Percentiles rank a stretch among this genome's conserved stretches.
phyloP scores from a whole-genome alignment of 2,113 vertebrate genomes.

The Chionomys nivalis region DNA sequence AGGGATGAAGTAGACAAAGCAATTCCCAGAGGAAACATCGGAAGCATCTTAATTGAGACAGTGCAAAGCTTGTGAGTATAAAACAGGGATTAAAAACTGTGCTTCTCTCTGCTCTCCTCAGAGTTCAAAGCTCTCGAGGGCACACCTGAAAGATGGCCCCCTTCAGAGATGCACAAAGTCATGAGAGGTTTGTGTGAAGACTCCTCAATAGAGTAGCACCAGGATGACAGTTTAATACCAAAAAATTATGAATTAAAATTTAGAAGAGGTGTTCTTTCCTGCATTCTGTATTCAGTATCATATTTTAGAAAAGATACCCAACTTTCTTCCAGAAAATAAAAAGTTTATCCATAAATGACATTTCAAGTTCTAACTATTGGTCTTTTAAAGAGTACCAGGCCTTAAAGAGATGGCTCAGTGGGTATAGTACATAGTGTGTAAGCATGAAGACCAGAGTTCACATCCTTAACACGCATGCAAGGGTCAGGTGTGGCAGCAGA shows the following conservation, averaged over 20 bases:
- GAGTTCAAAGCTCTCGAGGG: not conserved
- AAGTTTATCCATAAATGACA: not conserved
- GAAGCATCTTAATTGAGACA: conserved; percentile 37
- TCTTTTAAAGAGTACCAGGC: not conserved
- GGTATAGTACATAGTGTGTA: too few relatives aligned
- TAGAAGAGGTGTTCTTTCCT: not conserved
- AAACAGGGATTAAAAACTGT: not conserved
- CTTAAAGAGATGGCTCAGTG: not conserved
- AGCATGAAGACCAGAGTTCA: not conserved
- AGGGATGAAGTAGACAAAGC: conserved; percentile 3
- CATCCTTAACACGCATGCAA: not conserved
- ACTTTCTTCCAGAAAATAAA: not conserved
- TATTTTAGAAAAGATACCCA: not conserved
- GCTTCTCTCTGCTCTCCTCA: not conserved
- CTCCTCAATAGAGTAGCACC: not conserved
- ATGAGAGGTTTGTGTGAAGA: not conserved
- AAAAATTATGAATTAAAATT: not conserved
- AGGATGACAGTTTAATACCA: not conserved
- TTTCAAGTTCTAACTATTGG: not conserved
- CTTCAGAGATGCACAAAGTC: not conserved
- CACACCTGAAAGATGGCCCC: not conserved
- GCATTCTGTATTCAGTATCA: not conserved
- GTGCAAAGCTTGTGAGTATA: conserved; percentile 10
- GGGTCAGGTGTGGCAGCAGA: not conserved
- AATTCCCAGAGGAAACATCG: not conserved